phyloP scores from a whole-genome alignment of 2,113 vertebrate species.

The Mesitornis unicolor region DNA sequence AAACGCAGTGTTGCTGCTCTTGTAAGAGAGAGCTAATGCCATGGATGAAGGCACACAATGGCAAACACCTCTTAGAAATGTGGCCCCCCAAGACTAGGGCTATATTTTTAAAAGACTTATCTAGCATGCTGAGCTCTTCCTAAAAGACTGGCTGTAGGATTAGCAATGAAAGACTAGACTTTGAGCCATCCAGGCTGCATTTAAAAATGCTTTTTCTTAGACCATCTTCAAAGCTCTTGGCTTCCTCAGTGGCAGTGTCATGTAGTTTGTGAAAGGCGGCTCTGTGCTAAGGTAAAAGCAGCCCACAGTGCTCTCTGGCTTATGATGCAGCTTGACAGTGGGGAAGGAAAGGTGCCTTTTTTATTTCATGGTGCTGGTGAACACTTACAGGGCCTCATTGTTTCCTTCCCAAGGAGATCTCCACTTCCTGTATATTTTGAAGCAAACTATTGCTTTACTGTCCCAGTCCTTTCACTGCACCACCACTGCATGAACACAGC shows the following conservation, averaged over 20 bases:
- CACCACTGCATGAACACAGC: not conserved
- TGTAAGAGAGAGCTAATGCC: not conserved
- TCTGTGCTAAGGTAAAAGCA: not conserved
- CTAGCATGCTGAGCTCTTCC: not conserved
- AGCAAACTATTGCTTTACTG: not conserved
- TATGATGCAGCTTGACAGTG: not conserved
- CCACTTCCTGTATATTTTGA: not conserved
- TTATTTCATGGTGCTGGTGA: not conserved
- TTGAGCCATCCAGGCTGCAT: not conserved
- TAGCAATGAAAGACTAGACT: not conserved
- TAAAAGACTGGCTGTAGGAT: not conserved
- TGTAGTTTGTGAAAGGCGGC: not conserved
- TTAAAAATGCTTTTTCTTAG: not conserved
- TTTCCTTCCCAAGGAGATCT: not conserved
- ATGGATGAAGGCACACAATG: not conserved
- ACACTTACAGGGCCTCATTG: not conserved
- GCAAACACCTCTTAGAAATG: not conserved
- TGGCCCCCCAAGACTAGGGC: not conserved
- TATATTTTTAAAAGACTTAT: not conserved
- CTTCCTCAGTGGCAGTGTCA: not conserved
- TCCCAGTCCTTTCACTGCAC: not conserved
- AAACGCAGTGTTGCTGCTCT: not conserved
- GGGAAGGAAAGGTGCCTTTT: not conserved
- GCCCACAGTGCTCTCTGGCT: not conserved
- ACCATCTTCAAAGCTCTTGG: not conserved